phyloP scores from a whole-genome alignment of 2,113 vertebrate species.

The Budorcas taxicolor region DNA sequence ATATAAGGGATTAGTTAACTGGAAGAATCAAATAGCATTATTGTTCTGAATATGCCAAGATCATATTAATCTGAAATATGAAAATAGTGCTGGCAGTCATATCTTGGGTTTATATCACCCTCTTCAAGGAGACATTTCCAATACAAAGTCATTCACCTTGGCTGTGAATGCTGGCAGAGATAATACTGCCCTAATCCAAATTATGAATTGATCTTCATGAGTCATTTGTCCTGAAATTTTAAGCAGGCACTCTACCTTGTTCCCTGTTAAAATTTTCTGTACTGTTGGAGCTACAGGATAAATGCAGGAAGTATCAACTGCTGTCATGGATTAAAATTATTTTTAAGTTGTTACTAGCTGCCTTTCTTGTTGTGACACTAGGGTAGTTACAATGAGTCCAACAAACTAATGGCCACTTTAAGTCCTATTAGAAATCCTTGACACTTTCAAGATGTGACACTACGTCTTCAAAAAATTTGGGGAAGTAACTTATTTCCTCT shows the following conservation, averaged over 20 bases:
- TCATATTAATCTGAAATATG: background rate
- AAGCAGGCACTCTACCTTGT: background rate
- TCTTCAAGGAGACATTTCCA: constrained; percentile 1
- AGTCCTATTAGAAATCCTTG: background rate
- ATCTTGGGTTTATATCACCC: background rate
- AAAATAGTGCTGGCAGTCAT: background rate
- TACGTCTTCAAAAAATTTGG: background rate
- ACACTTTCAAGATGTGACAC: background rate
- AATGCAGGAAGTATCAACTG: background rate
- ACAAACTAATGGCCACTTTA: background rate
- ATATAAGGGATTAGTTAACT: background rate
- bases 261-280: background rate
- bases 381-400: background rate
- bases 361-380: background rate
- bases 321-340: background rate
- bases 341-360: background rate
- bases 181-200: background rate
- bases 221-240: constrained; percentile 18
- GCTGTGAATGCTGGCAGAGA: background rate
- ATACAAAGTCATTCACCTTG: background rate
- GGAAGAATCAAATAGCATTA: background rate
- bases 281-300: background rate
- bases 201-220: constrained; percentile 18
- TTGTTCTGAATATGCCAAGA: constrained; percentile 5
- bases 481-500: background rate